Percentiles rank a stretch among this genome's conserved stretches.
Evolutionary conservation across 2,888 invertebrate genomes (phyloP).

Genomic region (Cryptosula pallasiana): DNA sequence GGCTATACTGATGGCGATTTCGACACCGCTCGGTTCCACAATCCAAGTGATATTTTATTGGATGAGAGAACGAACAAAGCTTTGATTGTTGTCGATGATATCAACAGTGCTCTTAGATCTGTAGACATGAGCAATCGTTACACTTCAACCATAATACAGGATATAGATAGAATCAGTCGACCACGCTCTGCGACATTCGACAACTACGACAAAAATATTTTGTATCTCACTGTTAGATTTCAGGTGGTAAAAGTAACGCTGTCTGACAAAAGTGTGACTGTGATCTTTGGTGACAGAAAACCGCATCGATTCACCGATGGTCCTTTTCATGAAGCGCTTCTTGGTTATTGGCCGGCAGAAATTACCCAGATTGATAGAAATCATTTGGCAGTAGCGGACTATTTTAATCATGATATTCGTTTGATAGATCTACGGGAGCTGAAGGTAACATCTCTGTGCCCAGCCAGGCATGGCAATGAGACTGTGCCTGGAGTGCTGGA

Average conservation of each 20-base stretch:
- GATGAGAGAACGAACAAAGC: not conserved
- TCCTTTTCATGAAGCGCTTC: not conserved
- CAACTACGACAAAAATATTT: not conserved
- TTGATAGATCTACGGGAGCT: not conserved
- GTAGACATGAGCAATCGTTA: not conserved
- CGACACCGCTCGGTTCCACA: not conserved
- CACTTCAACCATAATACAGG: not conserved
- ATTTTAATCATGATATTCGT: constrained; percentile 7
- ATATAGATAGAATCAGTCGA: not conserved
- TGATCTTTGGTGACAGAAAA: not conserved
- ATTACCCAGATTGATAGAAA: not conserved
- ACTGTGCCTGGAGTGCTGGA: not conserved
- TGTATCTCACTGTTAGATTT: not conserved
- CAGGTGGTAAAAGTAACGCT: not conserved
- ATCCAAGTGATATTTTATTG: not conserved
- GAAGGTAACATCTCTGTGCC: not conserved
- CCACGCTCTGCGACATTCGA: constrained; percentile 10
- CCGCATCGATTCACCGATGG: not conserved
- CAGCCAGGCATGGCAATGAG: not conserved
- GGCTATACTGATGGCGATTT: not conserved
- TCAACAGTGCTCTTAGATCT: constrained; percentile 1
- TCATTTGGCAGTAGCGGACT: constrained; percentile 8
- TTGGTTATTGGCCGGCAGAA: not conserved
- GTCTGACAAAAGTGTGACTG: not conserved
- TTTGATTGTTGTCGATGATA: not conserved